phyloP scores from a whole-genome alignment of 2,888 invertebrate genomes.

The Synergus laeviventris region DNA sequence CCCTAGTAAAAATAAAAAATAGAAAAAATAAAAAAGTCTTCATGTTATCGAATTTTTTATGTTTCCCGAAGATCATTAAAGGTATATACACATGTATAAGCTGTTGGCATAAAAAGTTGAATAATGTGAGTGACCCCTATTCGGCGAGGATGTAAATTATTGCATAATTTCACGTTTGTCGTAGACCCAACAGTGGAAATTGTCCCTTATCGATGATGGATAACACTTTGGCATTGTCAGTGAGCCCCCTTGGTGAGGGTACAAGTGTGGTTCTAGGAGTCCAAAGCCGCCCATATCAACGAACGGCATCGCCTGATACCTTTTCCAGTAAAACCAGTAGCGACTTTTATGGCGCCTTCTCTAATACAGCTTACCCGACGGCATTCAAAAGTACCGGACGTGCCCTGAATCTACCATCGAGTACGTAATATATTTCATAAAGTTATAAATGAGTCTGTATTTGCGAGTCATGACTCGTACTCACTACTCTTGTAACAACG shows the following conservation, averaged over 20 bases:
- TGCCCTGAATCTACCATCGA: slow-evolving; percentile 58
- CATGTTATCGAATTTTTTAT: neutral
- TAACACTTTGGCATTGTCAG: slow-evolving; percentile 55
- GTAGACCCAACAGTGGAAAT: slow-evolving; percentile 78
- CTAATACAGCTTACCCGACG: slow-evolving; percentile 59
- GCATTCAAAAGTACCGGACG: slow-evolving; percentile 62
- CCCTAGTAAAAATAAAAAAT: too few species aligned
- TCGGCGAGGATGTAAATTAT: neutral
- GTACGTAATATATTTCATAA: slow-evolving; percentile 52
- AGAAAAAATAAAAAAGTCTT: neutral
- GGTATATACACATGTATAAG: neutral
- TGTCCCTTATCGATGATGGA: slow-evolving; percentile 70
- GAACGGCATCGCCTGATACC: slow-evolving; percentile 59
- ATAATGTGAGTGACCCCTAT: neutral
- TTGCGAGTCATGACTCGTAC: slow-evolving; percentile 34
- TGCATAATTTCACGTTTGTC: slow-evolving; percentile 47
- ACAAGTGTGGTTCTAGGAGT: slow-evolving; percentile 51
- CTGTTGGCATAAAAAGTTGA: neutral
- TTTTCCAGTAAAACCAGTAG: slow-evolving; percentile 63
- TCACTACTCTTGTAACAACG: neutral
- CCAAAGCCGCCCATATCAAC: slow-evolving; percentile 58
- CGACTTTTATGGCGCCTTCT: slow-evolving; percentile 59
- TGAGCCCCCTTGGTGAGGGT: slow-evolving; percentile 58
- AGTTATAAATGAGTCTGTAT: slow-evolving; percentile 26
- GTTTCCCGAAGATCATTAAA: neutral